These are phyloP conservation scores for rabbit (Oryctolagus cuniculus) DNA, from an alignment of 2,113 vertebrate genomes.

Conservation along the genomic window DNA sequence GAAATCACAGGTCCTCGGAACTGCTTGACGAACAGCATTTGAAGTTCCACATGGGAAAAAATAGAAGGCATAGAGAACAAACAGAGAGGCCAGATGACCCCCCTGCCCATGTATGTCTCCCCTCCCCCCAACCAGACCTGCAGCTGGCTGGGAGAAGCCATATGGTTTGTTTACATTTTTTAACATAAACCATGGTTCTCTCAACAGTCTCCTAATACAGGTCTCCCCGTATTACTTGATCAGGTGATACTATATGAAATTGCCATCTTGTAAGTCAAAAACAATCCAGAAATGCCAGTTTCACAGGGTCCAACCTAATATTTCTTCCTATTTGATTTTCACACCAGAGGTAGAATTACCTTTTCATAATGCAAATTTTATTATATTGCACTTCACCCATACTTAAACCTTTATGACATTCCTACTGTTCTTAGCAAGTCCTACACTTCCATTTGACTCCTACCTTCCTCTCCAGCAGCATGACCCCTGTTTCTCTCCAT, in stretches of 20 bases:
- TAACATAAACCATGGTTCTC: not conserved
- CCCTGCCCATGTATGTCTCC: too few species aligned
- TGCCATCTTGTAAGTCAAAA: not conserved
- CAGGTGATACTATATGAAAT: not conserved
- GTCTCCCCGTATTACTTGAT: not conserved
- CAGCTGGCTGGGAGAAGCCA: too few species aligned
- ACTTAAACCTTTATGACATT: not conserved
- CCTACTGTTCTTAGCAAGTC: not conserved
- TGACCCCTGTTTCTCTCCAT: not conserved
- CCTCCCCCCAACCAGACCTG: too few species aligned
- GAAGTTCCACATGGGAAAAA: too few species aligned
- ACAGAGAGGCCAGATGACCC: too few species aligned
- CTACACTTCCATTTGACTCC: not conserved
- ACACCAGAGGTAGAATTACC: not conserved
- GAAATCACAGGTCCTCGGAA: too few species aligned
- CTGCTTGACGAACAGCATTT: too few species aligned
- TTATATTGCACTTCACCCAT: not conserved
- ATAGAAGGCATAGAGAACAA: too few species aligned
- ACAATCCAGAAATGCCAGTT: not conserved
- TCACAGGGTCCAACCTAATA: not conserved
- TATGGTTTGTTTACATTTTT: too few species aligned
- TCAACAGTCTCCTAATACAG: not conserved
- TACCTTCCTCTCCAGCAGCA: not conserved
- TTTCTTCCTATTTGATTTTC: not conserved
- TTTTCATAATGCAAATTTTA: constrained; percentile 20